A percentile compares a stretch with the other conserved stretches of the same genome.
These are phyloP conservation scores for Stenoptilia bipunctidactyla DNA, from an alignment of 2,888 invertebrate genomes.

Conservation along the genomic window DNA sequence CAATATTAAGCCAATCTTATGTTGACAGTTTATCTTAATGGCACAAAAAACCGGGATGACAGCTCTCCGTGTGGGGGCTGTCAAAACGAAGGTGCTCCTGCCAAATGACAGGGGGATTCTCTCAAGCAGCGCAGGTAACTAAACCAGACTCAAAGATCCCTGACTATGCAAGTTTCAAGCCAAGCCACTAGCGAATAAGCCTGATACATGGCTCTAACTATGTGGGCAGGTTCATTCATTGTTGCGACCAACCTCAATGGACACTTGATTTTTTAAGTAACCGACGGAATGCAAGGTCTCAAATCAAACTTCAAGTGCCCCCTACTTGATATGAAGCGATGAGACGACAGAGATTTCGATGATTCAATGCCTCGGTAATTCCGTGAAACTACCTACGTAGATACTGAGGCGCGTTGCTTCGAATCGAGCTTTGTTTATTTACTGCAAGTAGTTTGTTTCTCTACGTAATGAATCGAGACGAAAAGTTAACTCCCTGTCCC, in stretches of 20 bases:
- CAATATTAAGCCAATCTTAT: too few species aligned
- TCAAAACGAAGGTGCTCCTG: background rate
- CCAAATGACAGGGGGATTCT: background rate
- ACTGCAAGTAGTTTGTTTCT: too few species aligned
- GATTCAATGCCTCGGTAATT: too few species aligned
- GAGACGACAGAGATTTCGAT: conserved; percentile 7
- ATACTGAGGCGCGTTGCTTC: too few species aligned
- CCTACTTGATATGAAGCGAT: conserved; percentile 24
- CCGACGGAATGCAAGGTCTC: conserved; percentile 42
- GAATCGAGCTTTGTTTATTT: too few species aligned
- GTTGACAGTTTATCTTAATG: too few species aligned
- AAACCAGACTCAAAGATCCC: background rate
- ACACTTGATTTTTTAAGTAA: conserved; percentile 45
- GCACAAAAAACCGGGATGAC: background rate
- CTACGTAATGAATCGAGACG: too few species aligned
- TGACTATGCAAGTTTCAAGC: background rate
- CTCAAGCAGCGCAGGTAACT: background rate
- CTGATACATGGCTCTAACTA: conserved; percentile 26
- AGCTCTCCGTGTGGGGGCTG: background rate
- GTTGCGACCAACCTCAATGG: conserved; percentile 37
- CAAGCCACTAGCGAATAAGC: background rate
- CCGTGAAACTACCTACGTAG: too few species aligned
- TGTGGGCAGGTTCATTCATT: conserved; percentile 26
- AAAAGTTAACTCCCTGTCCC: too few species aligned
- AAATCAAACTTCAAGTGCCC: conserved; percentile 31